Percentiles rank a stretch among this genome's conserved stretches.
Evolutionary conservation across 2,888 invertebrate genomes (phyloP).

Genomic region (Luffia ferchaultella): DNA sequence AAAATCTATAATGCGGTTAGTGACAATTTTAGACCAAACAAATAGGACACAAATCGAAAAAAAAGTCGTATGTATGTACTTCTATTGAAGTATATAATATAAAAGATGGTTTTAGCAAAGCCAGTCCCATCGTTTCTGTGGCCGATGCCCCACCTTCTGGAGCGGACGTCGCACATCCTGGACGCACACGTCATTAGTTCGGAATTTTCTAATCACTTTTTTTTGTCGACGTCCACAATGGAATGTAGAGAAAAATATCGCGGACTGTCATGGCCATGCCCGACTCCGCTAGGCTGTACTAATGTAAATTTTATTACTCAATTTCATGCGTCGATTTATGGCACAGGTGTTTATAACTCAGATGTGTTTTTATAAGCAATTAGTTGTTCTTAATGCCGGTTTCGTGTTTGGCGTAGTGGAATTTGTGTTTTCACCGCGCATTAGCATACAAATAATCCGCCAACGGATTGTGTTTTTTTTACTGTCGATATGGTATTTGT

Average conservation of each 20-base stretch:
- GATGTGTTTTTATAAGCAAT: background rate
- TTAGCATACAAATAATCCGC: background rate
- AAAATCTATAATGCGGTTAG: too few species aligned
- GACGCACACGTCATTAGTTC: constrained; percentile 42
- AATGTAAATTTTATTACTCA: constrained; percentile 6
- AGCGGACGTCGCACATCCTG: constrained; percentile 47
- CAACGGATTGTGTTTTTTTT: background rate
- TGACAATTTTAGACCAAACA: too few species aligned
- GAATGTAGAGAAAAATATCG: constrained; percentile 21
- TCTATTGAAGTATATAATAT: too few species aligned
- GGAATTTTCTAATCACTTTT: constrained; percentile 45
- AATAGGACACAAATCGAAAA: too few species aligned
- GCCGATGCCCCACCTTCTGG: background rate
- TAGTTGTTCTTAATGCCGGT: background rate
- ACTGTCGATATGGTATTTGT: background rate
- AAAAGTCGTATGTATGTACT: too few species aligned
- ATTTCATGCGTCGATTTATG: constrained; percentile 2
- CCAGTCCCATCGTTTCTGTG: too few species aligned
- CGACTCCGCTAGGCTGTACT: background rate
- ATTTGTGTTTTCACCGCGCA: background rate
- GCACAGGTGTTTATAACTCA: background rate
- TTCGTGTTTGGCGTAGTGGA: background rate
- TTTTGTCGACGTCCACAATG: constrained; percentile 19
- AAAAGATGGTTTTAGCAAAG: too few species aligned
- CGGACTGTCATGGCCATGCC: background rate